A percentile compares a stretch with the other conserved stretches of the same genome.
These are phyloP conservation scores for Orbicella faveolata DNA, from an alignment of 64 coral and sea anemone species.

Conservation along the genomic window DNA sequence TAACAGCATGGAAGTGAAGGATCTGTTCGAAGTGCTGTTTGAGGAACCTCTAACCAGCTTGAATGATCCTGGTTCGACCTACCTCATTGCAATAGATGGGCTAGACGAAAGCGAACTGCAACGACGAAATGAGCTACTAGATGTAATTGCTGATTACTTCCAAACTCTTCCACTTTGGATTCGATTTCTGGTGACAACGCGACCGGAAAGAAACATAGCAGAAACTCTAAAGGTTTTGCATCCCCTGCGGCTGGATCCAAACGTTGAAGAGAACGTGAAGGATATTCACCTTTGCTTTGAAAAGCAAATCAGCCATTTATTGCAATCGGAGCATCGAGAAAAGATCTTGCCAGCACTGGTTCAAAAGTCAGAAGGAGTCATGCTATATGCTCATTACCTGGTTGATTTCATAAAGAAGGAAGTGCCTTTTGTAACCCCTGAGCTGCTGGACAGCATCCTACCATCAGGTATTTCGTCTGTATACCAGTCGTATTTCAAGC, in stretches of 20 bases:
- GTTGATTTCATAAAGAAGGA: too few relatives aligned
- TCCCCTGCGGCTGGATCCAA: background rate
- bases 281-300: background rate
- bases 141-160: slow-evolving; percentile 18
- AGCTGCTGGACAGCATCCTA: too few relatives aligned
- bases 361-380: too few relatives aligned
- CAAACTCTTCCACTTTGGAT: slow-evolving; percentile 13
- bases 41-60: slow-evolving; percentile 32
- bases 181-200: slow-evolving; percentile 37
- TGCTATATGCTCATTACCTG: too few relatives aligned
- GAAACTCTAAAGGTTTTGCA: background rate
- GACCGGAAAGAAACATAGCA: slow-evolving; percentile 28
- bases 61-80: background rate
- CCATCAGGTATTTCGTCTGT: too few relatives aligned
- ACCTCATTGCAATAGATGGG: slow-evolving; percentile 42
- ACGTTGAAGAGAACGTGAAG: background rate
- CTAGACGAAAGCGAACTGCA: slow-evolving; percentile 28
- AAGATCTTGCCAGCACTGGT: too few relatives aligned
- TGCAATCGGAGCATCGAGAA: too few relatives aligned
- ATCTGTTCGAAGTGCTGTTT: slow-evolving; percentile 53
- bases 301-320: too few relatives aligned
- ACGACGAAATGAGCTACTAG: slow-evolving; percentile 1
- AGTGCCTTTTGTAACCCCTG: too few relatives aligned
- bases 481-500: too few relatives aligned
- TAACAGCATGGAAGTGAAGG: slow-evolving; percentile 33